Base-by-base conservation (phyloP, 2,888 invertebrate species). In the Eupeodes luniger region DNA sequence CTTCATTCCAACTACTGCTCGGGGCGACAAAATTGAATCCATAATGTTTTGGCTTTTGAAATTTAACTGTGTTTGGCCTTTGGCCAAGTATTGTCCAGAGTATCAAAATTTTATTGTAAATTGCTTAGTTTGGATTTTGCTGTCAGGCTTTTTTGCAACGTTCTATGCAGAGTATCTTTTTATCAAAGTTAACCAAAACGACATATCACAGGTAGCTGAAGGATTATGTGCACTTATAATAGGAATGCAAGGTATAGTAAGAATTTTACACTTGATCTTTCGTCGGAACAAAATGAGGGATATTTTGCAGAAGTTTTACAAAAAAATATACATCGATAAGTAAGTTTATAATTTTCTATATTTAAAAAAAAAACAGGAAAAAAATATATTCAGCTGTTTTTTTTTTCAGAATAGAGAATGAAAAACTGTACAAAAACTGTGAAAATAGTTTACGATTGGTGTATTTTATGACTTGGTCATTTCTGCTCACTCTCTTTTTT, bases 31-130 rank as follows among this genome's bases (percentile, higher is more conserved):
- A 19, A 53, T 64, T 36, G 11, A 64, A 12, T 64, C 77, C 3
- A 67, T 27, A 16, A 62, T 64, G 77, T 78, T 78, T 47, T 78
- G 27, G 67, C 44, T 47, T 10, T 67, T 64, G 19, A 78, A 78
- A 49, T 55, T 66, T 5, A 78, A 67, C 12, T 78, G 66, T 0
- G 67, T 78, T n/a, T 78, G 77, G 77, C 77, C 77, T 9, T 55
- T 78, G 47, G 55, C 47, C 5, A 16, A 78, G 40, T 47, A 16
- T 12, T 57, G 55, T 4, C 34, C 77, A 11, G 14, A 44, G 19
- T 78, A 47, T 10, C 67, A 78, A 44, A 16, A 47, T 19, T 12
- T 44, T n/a, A 34, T 67, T 19, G 44, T 67, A 9, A 78, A 66
- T 36, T 67, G 19, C 47, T 53, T 67, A 4, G 49, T 64, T n/a